A percentile compares a stretch with the other conserved stretches of the same genome.
Evolutionary conservation across 2,797 vertebrate species (phyloP).

Genomic region (Microctenopoma lineatum): DNA sequence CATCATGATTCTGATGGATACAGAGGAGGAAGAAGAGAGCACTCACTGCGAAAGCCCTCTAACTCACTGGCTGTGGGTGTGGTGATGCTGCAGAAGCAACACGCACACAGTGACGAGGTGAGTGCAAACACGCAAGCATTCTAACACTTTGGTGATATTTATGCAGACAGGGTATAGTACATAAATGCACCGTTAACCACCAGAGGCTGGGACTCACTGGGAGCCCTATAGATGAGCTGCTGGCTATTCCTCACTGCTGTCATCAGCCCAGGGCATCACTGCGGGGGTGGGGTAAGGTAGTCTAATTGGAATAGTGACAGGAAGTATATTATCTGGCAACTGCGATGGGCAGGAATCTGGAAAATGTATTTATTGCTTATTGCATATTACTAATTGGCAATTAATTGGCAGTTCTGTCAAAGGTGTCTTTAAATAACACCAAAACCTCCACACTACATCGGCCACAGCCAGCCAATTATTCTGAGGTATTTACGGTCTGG

Average conservation of each 20-base stretch:
- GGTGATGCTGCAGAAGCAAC: slow-evolving; percentile 39
- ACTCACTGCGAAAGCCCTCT: slow-evolving; percentile 57
- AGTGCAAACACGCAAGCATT: slow-evolving; percentile 26
- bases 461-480: background rate
- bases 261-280: slow-evolving; percentile 28
- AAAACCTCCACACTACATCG: background rate
- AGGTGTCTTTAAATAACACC: slow-evolving; percentile 3
- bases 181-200: slow-evolving; percentile 33
- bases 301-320: background rate
- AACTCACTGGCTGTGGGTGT: slow-evolving; percentile 51
- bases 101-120: slow-evolving; percentile 5
- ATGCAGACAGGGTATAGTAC: slow-evolving; percentile 26
- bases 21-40: slow-evolving; percentile 54
- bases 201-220: slow-evolving; percentile 13
- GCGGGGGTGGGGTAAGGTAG: slow-evolving; percentile 2
- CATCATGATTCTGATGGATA: slow-evolving; percentile 62
- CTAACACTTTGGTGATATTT: slow-evolving; percentile 21
- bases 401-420: background rate
- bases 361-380: slow-evolving; percentile 3
- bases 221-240: slow-evolving; percentile 40
- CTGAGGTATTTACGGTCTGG: background rate
- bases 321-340: slow-evolving; percentile 7
- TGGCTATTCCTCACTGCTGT: slow-evolving; percentile 37
- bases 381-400: slow-evolving; percentile 2
- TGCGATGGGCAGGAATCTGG: background rate